phyloP scores from a whole-genome alignment of 2,113 vertebrate genomes.

The Pluvianellus socialis region DNA sequence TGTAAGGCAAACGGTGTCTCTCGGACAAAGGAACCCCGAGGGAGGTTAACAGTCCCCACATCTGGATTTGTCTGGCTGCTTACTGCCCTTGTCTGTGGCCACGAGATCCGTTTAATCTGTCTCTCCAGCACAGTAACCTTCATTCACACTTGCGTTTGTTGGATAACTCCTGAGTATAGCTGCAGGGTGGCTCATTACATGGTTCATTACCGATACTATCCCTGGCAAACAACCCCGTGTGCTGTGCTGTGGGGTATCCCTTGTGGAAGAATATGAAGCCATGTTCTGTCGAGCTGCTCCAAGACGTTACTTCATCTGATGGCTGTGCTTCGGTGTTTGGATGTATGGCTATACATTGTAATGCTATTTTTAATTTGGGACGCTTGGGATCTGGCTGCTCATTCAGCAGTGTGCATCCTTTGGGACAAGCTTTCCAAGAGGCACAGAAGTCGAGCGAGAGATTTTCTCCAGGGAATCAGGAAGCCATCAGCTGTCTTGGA shows the following conservation, averaged over 20 bases:
- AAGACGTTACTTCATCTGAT: not conserved
- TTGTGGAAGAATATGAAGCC: not conserved
- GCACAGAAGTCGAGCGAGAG: not conserved
- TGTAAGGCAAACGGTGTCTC: accelerated
- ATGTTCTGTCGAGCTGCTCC: not conserved
- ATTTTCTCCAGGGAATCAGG: not conserved
- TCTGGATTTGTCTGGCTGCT: not conserved
- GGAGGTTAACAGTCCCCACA: not conserved
- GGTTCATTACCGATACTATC: slow-evolving; percentile 29
- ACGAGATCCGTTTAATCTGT: not conserved
- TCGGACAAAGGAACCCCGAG: accelerated
- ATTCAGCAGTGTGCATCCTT: not conserved
- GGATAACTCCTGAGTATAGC: slow-evolving; percentile 1
- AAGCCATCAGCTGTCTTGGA: not conserved
- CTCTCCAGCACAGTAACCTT: slow-evolving; percentile 5
- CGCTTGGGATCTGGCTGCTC: not conserved
- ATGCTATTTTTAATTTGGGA: not conserved
- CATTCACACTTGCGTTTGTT: slow-evolving; percentile 19
- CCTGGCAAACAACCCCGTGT: slow-evolving; percentile 13
- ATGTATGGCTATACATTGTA: not conserved
- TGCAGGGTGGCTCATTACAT: slow-evolving; percentile 56
- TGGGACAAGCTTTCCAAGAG: not conserved
- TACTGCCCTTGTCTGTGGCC: not conserved
- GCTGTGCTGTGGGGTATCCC: slow-evolving; percentile 2
- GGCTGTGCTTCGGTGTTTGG: not conserved